Conservation (phyloP, 1,140 invertebrate species). For the Neodiprion lecontei region DNA sequence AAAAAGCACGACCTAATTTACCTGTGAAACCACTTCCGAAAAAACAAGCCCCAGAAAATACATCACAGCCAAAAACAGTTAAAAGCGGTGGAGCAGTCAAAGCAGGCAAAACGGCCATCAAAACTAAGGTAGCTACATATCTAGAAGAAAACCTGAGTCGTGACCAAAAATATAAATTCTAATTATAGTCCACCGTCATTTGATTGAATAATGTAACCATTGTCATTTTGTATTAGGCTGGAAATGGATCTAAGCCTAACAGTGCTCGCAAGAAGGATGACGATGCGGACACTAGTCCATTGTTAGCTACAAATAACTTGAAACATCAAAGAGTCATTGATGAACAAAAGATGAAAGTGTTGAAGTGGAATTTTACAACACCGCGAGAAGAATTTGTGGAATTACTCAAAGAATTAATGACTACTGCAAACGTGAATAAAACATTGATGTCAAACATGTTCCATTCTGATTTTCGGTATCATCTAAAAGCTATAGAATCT, state of each 20-base stretch:
- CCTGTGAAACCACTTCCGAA: conserved; percentile 82
- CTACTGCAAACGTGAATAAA: conserved; percentile 84
- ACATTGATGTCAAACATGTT: conserved; percentile 90
- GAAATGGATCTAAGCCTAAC: conserved; percentile 40
- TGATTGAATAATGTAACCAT: conserved; percentile 5
- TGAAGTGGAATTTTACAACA: conserved; percentile 97
- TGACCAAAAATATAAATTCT: background rate
- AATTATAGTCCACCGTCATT: conserved; percentile 49
- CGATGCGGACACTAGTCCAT: conserved; percentile 81
- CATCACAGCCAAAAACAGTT: conserved; percentile 56
- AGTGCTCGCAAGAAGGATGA: conserved; percentile 83
- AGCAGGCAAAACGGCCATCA: conserved; percentile 58
- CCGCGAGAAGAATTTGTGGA: conserved; percentile 94
- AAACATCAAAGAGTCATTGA: conserved; percentile 92
- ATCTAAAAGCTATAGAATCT: conserved; percentile 94
- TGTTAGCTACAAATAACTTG: conserved; percentile 83
- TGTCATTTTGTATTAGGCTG: background rate
- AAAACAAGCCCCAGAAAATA: conserved; percentile 61
- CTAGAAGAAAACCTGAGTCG: background rate
- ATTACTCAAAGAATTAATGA: conserved; percentile 91
- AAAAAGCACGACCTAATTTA: conserved; percentile 85
- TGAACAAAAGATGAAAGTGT: conserved; percentile 88
- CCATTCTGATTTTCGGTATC: conserved; percentile 94
- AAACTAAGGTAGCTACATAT: conserved; percentile 40
- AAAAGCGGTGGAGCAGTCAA: conserved; percentile 65